phyloP scores from a whole-genome alignment of 1,140 invertebrate species.

The Tribolium castaneum region DNA sequence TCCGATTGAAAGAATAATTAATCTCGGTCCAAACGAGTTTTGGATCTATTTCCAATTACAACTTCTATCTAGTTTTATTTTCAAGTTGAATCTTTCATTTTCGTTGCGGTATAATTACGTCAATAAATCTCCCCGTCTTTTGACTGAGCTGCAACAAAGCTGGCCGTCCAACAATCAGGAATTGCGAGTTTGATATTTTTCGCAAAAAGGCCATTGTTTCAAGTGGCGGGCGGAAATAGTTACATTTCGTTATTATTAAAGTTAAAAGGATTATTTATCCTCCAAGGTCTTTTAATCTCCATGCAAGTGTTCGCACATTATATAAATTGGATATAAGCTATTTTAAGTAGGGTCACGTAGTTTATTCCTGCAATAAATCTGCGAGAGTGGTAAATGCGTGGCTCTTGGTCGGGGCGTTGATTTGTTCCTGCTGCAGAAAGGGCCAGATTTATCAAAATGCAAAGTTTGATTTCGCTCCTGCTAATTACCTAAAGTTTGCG shows the following conservation, averaged over 20 bases:
- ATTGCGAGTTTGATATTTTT: constrained; percentile 10
- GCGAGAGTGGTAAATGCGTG: constrained; percentile 32
- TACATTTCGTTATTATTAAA: constrained; percentile 19
- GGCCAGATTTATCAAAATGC: constrained; percentile 27
- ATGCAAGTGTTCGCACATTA: constrained; percentile 30
- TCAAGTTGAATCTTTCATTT: constrained; percentile 22
- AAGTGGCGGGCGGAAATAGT: neutral
- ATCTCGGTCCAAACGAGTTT: constrained; percentile 15
- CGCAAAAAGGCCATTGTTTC: neutral
- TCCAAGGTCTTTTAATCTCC: constrained; percentile 24
- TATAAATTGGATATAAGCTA: constrained; percentile 40
- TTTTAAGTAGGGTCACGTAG: constrained; percentile 38
- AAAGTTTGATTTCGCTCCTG: constrained; percentile 20
- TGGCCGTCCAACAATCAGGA: neutral
- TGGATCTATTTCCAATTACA: constrained; percentile 35
- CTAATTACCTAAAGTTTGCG: constrained; percentile 30
- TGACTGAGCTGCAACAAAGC: constrained; percentile 19
- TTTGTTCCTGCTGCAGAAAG: constrained; percentile 16
- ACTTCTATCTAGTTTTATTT: constrained; percentile 32
- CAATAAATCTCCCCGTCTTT: constrained; percentile 9
- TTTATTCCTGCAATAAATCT: constrained; percentile 32
- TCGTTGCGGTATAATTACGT: constrained; percentile 33
- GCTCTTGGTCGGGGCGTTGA: constrained; percentile 13
- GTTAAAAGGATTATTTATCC: constrained; percentile 37
- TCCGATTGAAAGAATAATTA: constrained; percentile 21